Evolutionary conservation across 2,888 invertebrate genomes (phyloP), one percentile per base, ranked within the genome.

Genomic region (Microctonus hyperodae): DNA sequence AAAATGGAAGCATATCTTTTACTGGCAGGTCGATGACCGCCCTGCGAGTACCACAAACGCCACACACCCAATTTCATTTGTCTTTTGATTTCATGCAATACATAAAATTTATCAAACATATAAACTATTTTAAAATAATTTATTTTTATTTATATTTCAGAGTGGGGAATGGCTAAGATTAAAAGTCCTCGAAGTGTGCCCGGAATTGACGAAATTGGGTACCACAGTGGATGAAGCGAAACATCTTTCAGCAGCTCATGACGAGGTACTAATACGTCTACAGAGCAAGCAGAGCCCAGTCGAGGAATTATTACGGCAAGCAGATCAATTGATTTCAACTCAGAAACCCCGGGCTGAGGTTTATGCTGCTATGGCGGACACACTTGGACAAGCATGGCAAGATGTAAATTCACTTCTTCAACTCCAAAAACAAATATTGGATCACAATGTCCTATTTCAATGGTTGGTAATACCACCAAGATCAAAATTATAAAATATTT

Each of bases 221-320:
- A 86, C 88, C 69, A 91, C 88, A 73, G 86, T 93, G 68, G 89
- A 90, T 74, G 93, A 94, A 84, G 93, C 95, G 25, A 85, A 89
- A 70, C 88, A 90, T 77, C 87, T 94, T 75, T 90, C 92, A 78
- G 87, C 87, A 74, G 90, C 93, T 72, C 96, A 96, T 85, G 90
- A 93, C 85, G 92, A 94, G 84, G 91, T 95, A 73, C 88, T 95
- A 65, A 86, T 88, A 73, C 93, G 95, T 85, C 87, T 96, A 78
- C 83, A 95, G 93, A 91, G 90, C 78, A 93, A 95, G 85, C 94
- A 95, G 81, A 93, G 92, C 79, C 94, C 95, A 64, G 94, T 95
- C 76, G 93, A 94, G 78, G 94, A 95, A 84, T 88, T 96, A 69
- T 89, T 95, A 69, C 88, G 91, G 62, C 92, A 94, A 84, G 94